These are phyloP conservation scores for Piaya cayana DNA, from an alignment of 2,113 vertebrate species.

Conservation along the genomic window DNA sequence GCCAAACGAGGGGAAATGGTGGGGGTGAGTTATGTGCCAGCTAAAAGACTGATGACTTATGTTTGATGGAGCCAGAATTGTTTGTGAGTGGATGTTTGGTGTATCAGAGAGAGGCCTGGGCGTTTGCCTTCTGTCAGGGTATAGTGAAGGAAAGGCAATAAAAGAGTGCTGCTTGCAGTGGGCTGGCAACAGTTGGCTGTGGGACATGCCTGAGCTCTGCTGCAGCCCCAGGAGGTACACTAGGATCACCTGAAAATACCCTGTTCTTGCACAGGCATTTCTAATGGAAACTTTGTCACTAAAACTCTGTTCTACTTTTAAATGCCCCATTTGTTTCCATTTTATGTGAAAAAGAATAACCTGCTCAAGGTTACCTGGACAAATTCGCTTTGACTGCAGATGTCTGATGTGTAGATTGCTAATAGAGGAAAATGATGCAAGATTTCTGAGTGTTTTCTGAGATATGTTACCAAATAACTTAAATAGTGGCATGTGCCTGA, in stretches of 20 bases:
- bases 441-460: background rate
- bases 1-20: slow-evolving; percentile 43
- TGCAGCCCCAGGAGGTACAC: background rate
- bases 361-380: background rate
- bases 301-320: background rate
- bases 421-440: background rate
- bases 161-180: background rate
- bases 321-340: background rate
- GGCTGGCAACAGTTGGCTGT: slow-evolving; percentile 19
- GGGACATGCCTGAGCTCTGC: slow-evolving; percentile 22
- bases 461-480: background rate
- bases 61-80: slow-evolving; percentile 21
- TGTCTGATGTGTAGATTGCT: background rate
- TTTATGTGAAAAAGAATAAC: background rate
- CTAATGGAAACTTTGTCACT: background rate
- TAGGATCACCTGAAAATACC: background rate
- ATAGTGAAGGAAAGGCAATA: slow-evolving; percentile 12
- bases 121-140: background rate
- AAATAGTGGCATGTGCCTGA: background rate
- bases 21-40: slow-evolving; percentile 45
- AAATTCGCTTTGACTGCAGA: background rate
- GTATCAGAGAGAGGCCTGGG: background rate
- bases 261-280: background rate
- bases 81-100: slow-evolving; percentile 7
- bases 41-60: slow-evolving; percentile 38